Base-by-base conservation (phyloP, 2,888 invertebrate species). In the Girardia tigrina region DNA sequence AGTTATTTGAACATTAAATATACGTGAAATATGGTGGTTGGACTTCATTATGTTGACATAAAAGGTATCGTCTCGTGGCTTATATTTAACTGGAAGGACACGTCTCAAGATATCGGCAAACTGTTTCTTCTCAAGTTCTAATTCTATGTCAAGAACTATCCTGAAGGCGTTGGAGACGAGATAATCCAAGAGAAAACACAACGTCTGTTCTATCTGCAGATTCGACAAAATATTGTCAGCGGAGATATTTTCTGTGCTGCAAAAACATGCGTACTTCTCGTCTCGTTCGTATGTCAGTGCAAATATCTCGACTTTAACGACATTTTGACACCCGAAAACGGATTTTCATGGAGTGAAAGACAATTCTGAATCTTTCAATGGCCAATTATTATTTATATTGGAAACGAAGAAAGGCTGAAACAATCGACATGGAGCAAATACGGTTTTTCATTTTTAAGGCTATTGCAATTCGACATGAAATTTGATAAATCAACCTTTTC, bases 361-460 rank as follows among this genome's bases (percentile, higher is more conserved):
- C 97, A 80, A 98, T 98, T 85, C 87, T 98, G 80, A 94, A 95
- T 76, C 88, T 98, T 77, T 98, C 98, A 85, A 98, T 98, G 97
- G 98, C 97, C 81, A 98, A 98, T 87, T 97, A 98, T 87, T 97
- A 98, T 86, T 87, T 98, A 81, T 98, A 97, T 86, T 97, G 98
- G 97, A 89, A 97, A 77, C 88, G 98, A 79, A 90, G 98, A 83
- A 98, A 97, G 86, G 95, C 97, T 27, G 98, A 98, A 86, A 95
- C 97, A 80, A 97, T 98, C 83, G 98, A 98, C 81, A 95, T 98
- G 78, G 97, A 98, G 86, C 98, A 98, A 87, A 98, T 98, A n/a
- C n/a, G n/a, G n/a, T n/a, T n/a, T n/a, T n/a, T n/a, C n/a, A n/a
- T n/a, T n/a, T n/a, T n/a, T n/a, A n/a, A n/a, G n/a, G n/a, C n/a